Percentiles rank a stretch among this genome's conserved stretches.
These are phyloP conservation scores for Tetramorium bicarinatum DNA, from an alignment of 2,888 invertebrate species.

Conservation along the genomic window DNA sequence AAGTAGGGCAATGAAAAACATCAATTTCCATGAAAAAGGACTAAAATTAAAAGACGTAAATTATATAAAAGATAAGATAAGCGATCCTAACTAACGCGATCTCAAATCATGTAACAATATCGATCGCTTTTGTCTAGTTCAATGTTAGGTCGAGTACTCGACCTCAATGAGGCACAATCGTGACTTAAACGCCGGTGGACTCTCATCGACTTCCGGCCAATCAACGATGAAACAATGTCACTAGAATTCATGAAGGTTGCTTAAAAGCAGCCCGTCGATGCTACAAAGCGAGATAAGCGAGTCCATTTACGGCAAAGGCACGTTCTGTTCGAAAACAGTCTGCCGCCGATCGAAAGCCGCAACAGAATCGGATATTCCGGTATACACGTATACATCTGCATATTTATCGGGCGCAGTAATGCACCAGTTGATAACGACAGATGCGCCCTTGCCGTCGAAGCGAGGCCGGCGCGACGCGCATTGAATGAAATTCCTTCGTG, in stretches of 20 bases:
- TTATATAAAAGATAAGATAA: not conserved
- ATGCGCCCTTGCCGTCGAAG: constrained; percentile 18
- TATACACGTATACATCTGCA: constrained; percentile 33
- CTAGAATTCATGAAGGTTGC: constrained; percentile 45
- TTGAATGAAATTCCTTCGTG: constrained; percentile 31
- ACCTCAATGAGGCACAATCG: constrained; percentile 68
- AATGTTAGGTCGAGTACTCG: constrained; percentile 71
- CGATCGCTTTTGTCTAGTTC: constrained; percentile 62
- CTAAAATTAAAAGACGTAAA: not conserved
- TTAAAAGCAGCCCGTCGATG: constrained; percentile 21
- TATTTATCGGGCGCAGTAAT: constrained; percentile 46
- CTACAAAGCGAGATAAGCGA: constrained; percentile 27
- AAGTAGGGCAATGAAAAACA: not conserved
- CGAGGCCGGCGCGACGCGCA: not conserved
- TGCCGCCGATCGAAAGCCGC: constrained; percentile 13
- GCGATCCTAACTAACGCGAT: not conserved
- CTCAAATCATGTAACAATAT: constrained; percentile 17
- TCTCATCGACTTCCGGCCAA: constrained; percentile 65
- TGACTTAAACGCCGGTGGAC: constrained; percentile 64
- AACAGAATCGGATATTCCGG: constrained; percentile 20
- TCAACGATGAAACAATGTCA: constrained; percentile 53
- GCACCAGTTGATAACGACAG: constrained; percentile 38
- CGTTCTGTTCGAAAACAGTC: constrained; percentile 29
- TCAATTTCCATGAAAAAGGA: not conserved
- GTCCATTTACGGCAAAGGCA: not conserved